phyloP scores from a whole-genome alignment of 2,113 vertebrate genomes.

The Crypturellus undulatus region DNA sequence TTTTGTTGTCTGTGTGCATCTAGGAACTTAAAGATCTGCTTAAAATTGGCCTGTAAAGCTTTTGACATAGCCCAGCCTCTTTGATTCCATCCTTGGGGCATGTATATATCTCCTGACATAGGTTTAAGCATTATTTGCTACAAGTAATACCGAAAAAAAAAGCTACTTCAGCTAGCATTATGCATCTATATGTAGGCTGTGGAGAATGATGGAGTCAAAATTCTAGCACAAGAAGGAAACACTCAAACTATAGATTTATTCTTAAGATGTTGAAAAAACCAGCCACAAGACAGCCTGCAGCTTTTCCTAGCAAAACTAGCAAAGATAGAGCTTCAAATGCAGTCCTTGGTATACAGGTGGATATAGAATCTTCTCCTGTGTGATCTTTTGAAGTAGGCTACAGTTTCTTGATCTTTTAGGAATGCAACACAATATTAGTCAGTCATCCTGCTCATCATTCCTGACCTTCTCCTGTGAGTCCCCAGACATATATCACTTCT shows the following conservation, averaged over 20 bases:
- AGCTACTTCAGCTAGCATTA: neutral
- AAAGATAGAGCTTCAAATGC: neutral
- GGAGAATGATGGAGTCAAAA: neutral
- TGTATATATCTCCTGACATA: fast-evolving
- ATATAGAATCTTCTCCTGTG: neutral
- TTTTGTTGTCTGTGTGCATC: neutral
- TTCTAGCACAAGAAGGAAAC: neutral
- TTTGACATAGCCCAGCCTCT: neutral
- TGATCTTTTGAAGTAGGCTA: neutral
- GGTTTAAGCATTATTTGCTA: neutral
- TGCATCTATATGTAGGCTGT: neutral
- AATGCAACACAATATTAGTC: neutral
- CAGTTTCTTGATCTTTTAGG: neutral
- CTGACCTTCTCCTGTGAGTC: fast-evolving
- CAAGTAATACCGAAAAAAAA: neutral
- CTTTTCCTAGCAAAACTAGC: neutral
- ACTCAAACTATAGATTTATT: neutral
- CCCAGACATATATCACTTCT: fast-evolving
- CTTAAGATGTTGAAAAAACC: neutral
- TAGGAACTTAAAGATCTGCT: neutral
- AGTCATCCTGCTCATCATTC: neutral
- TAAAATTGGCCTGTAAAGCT: neutral
- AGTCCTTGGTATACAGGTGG: neutral
- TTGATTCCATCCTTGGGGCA: neutral
- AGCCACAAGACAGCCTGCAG: neutral